These are phyloP conservation scores for Seira sanloemensis DNA, from an alignment of 2,888 invertebrate species.

Conservation along the genomic window DNA sequence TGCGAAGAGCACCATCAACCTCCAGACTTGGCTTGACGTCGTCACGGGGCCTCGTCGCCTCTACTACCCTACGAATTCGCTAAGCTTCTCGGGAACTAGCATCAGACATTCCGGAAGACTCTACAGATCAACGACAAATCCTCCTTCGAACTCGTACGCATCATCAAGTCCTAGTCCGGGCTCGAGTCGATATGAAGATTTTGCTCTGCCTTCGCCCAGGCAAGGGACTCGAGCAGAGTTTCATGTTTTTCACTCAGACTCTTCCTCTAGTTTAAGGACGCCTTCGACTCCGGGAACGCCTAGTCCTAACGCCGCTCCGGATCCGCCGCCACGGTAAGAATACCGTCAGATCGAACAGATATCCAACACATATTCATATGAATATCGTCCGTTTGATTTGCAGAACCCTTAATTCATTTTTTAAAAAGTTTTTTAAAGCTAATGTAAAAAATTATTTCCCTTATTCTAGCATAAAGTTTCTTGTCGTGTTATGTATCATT, in stretches of 20 bases:
- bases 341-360: too few species aligned
- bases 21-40: constrained; percentile 88
- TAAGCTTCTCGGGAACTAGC: constrained; percentile 62
- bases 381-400: too few species aligned
- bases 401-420: too few species aligned
- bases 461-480: too few species aligned
- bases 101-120: constrained; percentile 63
- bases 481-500: too few species aligned
- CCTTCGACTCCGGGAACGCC: constrained; percentile 72
- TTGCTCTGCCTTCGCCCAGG: constrained; percentile 64
- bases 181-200: constrained; percentile 71
- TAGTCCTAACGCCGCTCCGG: constrained; percentile 71
- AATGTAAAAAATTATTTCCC: too few species aligned
- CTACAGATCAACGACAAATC: constrained; percentile 56
- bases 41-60: constrained; percentile 63
- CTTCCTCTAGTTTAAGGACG: constrained; percentile 64
- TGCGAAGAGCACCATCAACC: constrained; percentile 80
- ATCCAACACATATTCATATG: too few species aligned
- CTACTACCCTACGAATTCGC: constrained; percentile 61
- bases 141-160: constrained; percentile 51
- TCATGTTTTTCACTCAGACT: constrained; percentile 70
- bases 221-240: constrained; percentile 46
- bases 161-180: constrained; percentile 71
- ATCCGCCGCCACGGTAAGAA: constrained; percentile 73
- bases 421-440: too few species aligned